Evolutionary conservation across 2,797 vertebrate genomes (phyloP).

Genomic region (Helicolenus hilgendorfi): DNA sequence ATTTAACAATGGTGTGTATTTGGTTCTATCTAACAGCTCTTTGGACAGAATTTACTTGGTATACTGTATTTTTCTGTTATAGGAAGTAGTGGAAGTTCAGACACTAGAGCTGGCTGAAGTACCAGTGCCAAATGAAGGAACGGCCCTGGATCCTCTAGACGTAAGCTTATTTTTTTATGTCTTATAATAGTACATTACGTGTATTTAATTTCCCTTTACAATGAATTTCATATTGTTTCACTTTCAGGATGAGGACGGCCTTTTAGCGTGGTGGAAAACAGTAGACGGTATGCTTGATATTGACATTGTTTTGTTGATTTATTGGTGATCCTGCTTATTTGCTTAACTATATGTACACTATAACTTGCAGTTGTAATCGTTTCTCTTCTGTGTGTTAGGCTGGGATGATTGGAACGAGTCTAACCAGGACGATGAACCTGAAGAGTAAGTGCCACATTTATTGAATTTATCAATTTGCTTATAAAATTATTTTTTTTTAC

Average conservation of each 20-base stretch:
- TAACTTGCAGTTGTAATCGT: not conserved
- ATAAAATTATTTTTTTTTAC: not conserved
- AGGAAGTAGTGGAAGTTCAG: conserved; percentile 69
- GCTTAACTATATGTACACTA: not conserved
- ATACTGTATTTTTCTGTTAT: not conserved
- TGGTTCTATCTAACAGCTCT: too few relatives aligned
- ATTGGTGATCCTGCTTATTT: not conserved
- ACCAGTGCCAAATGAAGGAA: conserved; percentile 41
- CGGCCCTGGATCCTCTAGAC: conserved; percentile 64
- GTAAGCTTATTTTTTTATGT: conserved; percentile 32
- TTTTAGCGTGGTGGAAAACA: conserved; percentile 78
- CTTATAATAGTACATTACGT: not conserved
- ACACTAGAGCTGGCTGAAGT: conserved; percentile 64
- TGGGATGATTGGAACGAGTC: conserved; percentile 88
- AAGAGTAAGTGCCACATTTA: conserved; percentile 75
- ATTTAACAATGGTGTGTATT: too few relatives aligned
- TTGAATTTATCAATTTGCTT: not conserved
- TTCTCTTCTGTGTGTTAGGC: conserved; percentile 55
- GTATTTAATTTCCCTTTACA: not conserved
- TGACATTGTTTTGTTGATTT: not conserved
- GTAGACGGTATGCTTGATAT: conserved; percentile 57
- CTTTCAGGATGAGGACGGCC: conserved; percentile 77
- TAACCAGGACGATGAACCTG: conserved; percentile 70
- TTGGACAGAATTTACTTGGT: too few relatives aligned
- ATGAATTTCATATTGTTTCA: not conserved